Evolutionary conservation across 2,888 invertebrate species (phyloP), one percentile per base, ranked within the genome.

Genomic region (Mechanitis messenoides): DNA sequence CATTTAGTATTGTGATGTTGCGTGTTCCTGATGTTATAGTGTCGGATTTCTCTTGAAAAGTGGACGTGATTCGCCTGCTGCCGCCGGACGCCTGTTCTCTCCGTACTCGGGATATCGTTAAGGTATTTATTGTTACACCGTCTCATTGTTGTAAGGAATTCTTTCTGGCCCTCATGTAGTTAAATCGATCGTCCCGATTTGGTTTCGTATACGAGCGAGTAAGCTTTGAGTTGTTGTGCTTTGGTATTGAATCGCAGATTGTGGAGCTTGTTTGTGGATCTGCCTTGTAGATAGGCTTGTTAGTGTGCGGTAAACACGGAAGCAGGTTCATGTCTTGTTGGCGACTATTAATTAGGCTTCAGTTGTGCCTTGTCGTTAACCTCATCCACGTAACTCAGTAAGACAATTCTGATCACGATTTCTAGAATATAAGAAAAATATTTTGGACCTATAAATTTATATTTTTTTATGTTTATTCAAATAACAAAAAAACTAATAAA

Each of bases 121-220:
- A 89, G 90, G 90, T 90, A 90, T 90, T 89, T 90, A 89, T 89
- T 89, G 90, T 90, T 84, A 88, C 87, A 87, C 86, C 84, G 85
- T 81, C 80, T 87, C 86, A 89, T 90, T 89, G 90, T 89, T 89
- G 82, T 87, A 87, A 85, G 85, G 83, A 85, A 87, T 87, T 86
- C 84, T 87, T 88, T 86, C 82, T 79, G 79, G 79, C 79, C 81
- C 81, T 82, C 79, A 81, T 83, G 80, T 81, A 84, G 82, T 84
- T 85, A 76, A 87, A 89, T 90, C 89, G 85, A 89, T 89, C 84
- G 85, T 75, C 79, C 75, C 74, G 78, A 77, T 81, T 78, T 72
- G 71, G 74, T 77, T 76, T 77, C 71, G 78, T 76, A 76, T 78
- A 72, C 74, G 71, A 74, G 72, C 68, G 71, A 73, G 72, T 74